These are phyloP conservation scores for Nymphicus hollandicus DNA, from an alignment of 2,113 vertebrate genomes.

Conservation along the genomic window DNA sequence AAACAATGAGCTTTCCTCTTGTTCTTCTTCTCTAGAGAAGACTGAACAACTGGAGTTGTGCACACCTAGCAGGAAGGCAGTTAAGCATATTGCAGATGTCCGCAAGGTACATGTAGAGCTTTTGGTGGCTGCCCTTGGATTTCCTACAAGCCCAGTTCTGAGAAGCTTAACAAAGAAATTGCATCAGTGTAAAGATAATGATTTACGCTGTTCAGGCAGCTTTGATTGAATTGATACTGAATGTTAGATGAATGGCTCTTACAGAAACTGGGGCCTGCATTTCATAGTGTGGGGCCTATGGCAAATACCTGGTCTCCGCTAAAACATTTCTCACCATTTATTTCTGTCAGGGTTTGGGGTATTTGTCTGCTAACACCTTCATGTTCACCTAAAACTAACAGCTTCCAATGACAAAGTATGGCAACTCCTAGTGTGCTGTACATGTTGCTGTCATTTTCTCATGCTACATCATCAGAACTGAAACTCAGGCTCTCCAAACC, in stretches of 20 bases:
- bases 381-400: neutral
- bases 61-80: neutral
- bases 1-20: conserved; percentile 74
- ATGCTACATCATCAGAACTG: neutral
- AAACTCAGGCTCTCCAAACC: neutral
- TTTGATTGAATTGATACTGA: neutral
- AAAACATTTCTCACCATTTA: neutral
- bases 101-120: neutral
- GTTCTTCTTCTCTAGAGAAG: conserved; percentile 53
- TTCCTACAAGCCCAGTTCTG: neutral
- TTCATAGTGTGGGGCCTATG: neutral
- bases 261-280: neutral
- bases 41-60: neutral
- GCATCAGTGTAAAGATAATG: neutral
- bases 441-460: neutral
- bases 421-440: neutral
- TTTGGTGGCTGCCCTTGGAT: neutral
- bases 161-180: neutral
- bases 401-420: neutral
- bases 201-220: neutral
- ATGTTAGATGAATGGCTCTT: neutral
- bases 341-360: neutral
- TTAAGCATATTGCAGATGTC: neutral
- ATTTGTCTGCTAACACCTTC: neutral
- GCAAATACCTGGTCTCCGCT: neutral